A percentile compares a stretch with the other conserved stretches of the same genome.
Evolutionary conservation across 1,140 invertebrate genomes (phyloP).

Genomic region (Himalopsyche phryganea): DNA sequence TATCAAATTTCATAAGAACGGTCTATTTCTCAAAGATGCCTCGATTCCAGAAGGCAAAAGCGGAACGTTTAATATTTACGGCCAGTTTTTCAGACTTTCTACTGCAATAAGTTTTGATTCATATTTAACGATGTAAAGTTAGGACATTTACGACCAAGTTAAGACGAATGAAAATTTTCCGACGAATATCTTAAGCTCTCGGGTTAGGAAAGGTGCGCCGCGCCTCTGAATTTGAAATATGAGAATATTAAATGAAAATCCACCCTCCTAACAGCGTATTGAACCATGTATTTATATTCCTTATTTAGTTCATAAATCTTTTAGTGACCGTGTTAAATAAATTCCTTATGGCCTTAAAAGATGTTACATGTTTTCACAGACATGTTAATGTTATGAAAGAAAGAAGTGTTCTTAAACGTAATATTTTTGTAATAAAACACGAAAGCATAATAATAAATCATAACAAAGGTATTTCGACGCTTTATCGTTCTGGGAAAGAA

Average conservation of each 20-base stretch:
- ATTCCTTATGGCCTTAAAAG: no score
- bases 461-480: no score
- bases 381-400: no score
- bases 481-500: no score
- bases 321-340: no score
- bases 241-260: slow-evolving; percentile 7
- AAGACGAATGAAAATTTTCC: slow-evolving; percentile 22
- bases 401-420: no score
- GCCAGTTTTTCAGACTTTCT: slow-evolving; percentile 20
- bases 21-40: slow-evolving; percentile 14
- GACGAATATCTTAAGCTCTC: slow-evolving; percentile 16
- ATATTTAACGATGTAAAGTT: slow-evolving; percentile 28
- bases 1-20: slow-evolving; percentile 22
- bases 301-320: no score
- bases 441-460: no score
- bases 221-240: no score
- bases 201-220: neutral
- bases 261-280: neutral
- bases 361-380: no score
- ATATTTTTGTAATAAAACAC: no score
- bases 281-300: no score
- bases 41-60: slow-evolving; percentile 15
- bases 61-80: slow-evolving; percentile 22
- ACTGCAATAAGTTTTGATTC: slow-evolving; percentile 26
- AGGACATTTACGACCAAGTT: slow-evolving; percentile 23